These are phyloP conservation scores for Siniperca obscura DNA, from an alignment of 2,797 vertebrate genomes.

Conservation along the genomic window DNA sequence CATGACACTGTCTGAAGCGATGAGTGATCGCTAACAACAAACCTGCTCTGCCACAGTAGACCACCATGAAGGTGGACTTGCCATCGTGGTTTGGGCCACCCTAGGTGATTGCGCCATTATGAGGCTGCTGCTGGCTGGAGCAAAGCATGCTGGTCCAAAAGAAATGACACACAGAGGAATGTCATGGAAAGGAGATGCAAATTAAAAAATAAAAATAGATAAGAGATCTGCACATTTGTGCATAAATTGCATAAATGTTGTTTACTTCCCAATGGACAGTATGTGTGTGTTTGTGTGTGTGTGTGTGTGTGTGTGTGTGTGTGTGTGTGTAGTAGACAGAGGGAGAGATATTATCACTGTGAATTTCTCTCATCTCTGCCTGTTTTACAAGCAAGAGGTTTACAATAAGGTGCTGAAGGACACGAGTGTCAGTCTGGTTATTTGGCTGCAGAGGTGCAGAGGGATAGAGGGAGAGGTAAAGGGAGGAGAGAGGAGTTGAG, in stretches of 20 bases:
- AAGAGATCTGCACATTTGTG: constrained; percentile 20
- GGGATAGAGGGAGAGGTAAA: background rate
- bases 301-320: too few species aligned
- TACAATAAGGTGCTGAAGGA: constrained; percentile 34
- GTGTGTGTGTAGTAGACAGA: background rate
- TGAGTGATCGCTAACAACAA: constrained; percentile 50
- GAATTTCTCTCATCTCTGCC: background rate
- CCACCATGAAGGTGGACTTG: constrained; percentile 56
- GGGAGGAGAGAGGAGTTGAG: background rate
- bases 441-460: constrained; percentile 2
- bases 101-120: background rate
- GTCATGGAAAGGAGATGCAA: background rate
- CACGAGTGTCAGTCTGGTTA: background rate
- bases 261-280: background rate
- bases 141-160: constrained; percentile 40
- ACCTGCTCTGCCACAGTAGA: constrained; percentile 52
- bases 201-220: constrained; percentile 17
- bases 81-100: constrained; percentile 39
- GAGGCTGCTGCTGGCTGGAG: constrained; percentile 21
- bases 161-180: constrained; percentile 15
- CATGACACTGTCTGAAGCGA: constrained; percentile 21
- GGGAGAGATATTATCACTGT: background rate
- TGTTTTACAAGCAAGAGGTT: constrained; percentile 33
- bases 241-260: constrained; percentile 8
- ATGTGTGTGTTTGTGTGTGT: background rate